Evolutionary conservation across 2,888 invertebrate genomes (phyloP), one percentile per base, ranked within the genome.

Genomic region (Zygaena filipendulae): DNA sequence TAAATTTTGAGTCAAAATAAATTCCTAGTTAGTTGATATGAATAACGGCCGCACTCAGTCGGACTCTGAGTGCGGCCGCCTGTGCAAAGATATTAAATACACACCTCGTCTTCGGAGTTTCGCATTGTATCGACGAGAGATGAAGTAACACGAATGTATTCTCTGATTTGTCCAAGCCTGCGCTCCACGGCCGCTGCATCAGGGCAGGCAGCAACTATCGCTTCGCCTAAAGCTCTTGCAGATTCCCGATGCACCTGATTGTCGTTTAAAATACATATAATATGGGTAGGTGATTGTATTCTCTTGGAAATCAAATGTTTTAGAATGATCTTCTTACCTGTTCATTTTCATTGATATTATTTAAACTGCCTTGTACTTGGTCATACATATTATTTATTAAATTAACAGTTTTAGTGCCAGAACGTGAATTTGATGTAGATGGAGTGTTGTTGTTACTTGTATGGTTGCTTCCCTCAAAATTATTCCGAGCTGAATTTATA

Each of bases 141-240:
- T 13, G 86, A 84, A 3, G 88, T 89, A 19, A 87, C 85, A 48
- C 84, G 80, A 36, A 89, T 87, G 52, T 88, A 89, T 51, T 89
- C 89, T 25, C 87, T 69, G 38, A 90, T 89, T 62, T 89, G 87
- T 33, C 84, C 84, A 10, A 90, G 69, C 25, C 87, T 82, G 16
- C 84, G 83, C 48, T 88, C 87, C 21, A 90, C 87, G 28, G 87
- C 85, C 11, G 82, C 83, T 27, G 86, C 83, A 42, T 88, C 86
- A 4, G 87, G 87, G 33, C 79, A 80, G 0, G 79, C 69, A 5
- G 75, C 72, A 3, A 77, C 79, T 37, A 79, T 69, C 7, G 72
- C 79, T 41, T 79, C 79, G 10, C 79, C 80, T 18, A 75, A 42
- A 19, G 70, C 70, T 11, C 79, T 51, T 2, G 74, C 71, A 1